phyloP scores from a whole-genome alignment of 2,113 vertebrate species.

The Nibea coibor region DNA sequence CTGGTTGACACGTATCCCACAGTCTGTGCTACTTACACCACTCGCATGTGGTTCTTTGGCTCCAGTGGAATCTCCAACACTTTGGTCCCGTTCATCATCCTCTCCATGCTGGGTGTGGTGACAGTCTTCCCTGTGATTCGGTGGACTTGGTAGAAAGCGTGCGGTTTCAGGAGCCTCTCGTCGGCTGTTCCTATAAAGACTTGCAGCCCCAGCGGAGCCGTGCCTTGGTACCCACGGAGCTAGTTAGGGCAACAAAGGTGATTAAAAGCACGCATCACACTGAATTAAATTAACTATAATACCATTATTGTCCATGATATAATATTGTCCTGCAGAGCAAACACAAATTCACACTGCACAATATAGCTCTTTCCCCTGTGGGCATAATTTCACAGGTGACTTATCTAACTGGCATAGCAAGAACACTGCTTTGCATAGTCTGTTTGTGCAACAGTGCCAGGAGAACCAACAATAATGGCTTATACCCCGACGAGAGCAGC shows the following conservation, averaged over 20 bases:
- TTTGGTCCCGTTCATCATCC: constrained; percentile 91
- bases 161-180: constrained; percentile 92
- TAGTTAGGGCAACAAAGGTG: constrained; percentile 66
- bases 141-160: constrained; percentile 98
- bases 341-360: not conserved
- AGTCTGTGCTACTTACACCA: constrained; percentile 85
- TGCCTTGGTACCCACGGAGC: constrained; percentile 94
- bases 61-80: constrained; percentile 94
- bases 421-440: constrained; percentile 47
- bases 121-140: constrained; percentile 97
- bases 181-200: constrained; percentile 98
- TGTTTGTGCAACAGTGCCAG: constrained; percentile 5
- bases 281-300: not conserved
- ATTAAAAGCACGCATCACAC: constrained; percentile 7
- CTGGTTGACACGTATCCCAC: not conserved
- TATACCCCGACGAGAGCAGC: constrained; percentile 5
- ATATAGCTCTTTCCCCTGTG: constrained; percentile 15
- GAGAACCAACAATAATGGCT: constrained; percentile 9
- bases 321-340: not conserved
- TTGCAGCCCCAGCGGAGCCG: constrained; percentile 90
- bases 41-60: constrained; percentile 95
- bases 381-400: constrained; percentile 25
- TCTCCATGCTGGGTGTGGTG: constrained; percentile 94
- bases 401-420: constrained; percentile 19
- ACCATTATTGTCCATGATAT: not conserved